Evolutionary conservation across 1,140 invertebrate genomes (phyloP).

Genomic region (Vanessa tameamea): DNA sequence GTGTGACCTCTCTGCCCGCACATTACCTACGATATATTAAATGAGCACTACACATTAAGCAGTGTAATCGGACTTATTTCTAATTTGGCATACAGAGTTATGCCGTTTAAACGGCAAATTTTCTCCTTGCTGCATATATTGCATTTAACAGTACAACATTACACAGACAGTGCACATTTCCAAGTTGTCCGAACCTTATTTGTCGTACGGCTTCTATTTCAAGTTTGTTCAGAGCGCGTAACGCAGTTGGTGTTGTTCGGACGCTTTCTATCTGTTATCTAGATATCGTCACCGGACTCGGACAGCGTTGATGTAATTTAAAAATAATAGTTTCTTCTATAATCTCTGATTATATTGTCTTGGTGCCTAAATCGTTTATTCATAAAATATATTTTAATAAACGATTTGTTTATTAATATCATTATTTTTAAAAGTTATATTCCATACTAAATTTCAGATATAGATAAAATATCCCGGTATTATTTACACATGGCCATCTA

Average conservation of each 20-base stretch:
- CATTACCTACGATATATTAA: constrained; percentile 9
- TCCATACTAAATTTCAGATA: background rate
- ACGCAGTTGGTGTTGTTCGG: constrained; percentile 69
- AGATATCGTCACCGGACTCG: constrained; percentile 47
- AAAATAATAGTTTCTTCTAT: background rate
- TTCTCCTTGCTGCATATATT: constrained; percentile 1
- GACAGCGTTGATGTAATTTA: background rate
- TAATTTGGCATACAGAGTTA: background rate
- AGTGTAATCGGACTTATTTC: background rate
- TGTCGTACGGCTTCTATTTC: constrained; percentile 49
- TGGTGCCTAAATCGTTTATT: too few relatives aligned
- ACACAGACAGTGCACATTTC: constrained; percentile 19
- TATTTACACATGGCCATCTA: background rate
- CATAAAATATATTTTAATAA: too few relatives aligned
- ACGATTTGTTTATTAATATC: too few relatives aligned
- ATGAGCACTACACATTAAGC: background rate
- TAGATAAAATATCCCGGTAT: background rate
- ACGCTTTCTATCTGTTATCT: constrained; percentile 76
- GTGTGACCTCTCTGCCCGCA: constrained; percentile 31
- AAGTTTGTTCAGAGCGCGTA: constrained; percentile 66
- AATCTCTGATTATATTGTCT: too few relatives aligned
- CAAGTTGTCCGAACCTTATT: constrained; percentile 46
- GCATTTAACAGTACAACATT: constrained; percentile 16
- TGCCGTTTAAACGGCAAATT: constrained; percentile 1
- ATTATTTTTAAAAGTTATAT: background rate